phyloP scores from a whole-genome alignment of 2,888 invertebrate genomes.

The Ariolimax columbianus region DNA sequence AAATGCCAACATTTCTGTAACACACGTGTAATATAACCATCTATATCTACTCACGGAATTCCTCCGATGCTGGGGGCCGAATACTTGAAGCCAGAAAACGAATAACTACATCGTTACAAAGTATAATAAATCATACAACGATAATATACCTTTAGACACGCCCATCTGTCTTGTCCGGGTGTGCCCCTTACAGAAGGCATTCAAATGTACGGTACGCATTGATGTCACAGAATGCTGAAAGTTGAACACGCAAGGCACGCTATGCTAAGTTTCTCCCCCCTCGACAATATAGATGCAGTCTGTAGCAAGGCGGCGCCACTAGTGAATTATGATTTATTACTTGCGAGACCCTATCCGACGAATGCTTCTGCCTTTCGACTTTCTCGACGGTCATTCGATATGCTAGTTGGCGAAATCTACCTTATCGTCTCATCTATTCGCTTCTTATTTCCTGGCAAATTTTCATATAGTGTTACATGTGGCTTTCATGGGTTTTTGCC shows the following conservation, averaged over 20 bases:
- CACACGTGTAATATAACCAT: too few relatives aligned
- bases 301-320: not conserved
- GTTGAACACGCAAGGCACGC: not conserved
- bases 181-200: not conserved
- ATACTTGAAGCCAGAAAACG: too few relatives aligned
- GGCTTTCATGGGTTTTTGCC: not conserved
- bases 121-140: too few relatives aligned
- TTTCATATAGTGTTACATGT: not conserved
- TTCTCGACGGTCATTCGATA: slow-evolving; percentile 8
- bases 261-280: not conserved
- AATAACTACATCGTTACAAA: too few relatives aligned
- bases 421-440: slow-evolving; percentile 6
- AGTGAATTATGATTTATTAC: slow-evolving; percentile 5
- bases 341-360: not conserved
- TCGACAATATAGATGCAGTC: too few relatives aligned
- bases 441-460: slow-evolving; percentile 10
- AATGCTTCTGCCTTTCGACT: not conserved
- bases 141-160: not conserved
- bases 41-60: too few relatives aligned
- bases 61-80: too few relatives aligned
- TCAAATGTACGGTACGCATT: not conserved
- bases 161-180: not conserved
- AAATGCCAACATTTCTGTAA: too few relatives aligned
- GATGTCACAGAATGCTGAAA: not conserved
- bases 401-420: not conserved